Base-by-base conservation (phyloP, 2,888 invertebrate genomes). In the Ophioninae sp. region DNA sequence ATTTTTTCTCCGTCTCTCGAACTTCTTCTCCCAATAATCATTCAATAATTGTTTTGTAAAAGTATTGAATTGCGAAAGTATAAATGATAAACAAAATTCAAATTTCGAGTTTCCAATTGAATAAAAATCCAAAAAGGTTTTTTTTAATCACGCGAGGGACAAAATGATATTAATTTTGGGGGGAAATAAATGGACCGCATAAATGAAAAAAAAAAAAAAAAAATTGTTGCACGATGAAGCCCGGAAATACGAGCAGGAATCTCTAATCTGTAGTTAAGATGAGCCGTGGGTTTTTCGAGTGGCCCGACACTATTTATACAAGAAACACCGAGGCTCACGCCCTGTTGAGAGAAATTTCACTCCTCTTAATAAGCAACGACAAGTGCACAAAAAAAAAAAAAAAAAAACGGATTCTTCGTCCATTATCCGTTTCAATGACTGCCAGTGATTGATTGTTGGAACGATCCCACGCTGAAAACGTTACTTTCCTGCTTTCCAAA, bases 191-290 rank as follows among this genome's bases (percentile, higher is more conserved):
- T 13, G 37, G 37, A 3, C 62, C 41, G 44, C 37, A 21, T 39
- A n/a, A 67, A 21, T 41, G 21, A 44, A 59, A 30, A 67, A 70
- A n/a, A 67, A 21, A 23, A 17, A 44, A 59, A 30, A 67, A 70
- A 64, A 30, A 70, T 78, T 64, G 44, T 79, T 70, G 61, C 57
- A 56, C 72, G n/a, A 56, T 64, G 56, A 70, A 70, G 57, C 70
- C 57, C 17, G 39, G 70, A 72, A 70, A 44, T 44, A 39, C 13
- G 21, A 62, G 68, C 41, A 68, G 39, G 62, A 70, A 39, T 70
- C 69, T 76, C 70, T 81, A 81, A 81, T 81, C 81, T 76, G 69
- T 56, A 81, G 81, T 76, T 75, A 81, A 75, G 75, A 81, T 76
- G 81, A 76, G 50, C 17, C 50, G 50, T 13, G 67, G 67, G 30